phyloP scores from a whole-genome alignment of 2,113 vertebrate genomes.

The Aplodontia rufa region DNA sequence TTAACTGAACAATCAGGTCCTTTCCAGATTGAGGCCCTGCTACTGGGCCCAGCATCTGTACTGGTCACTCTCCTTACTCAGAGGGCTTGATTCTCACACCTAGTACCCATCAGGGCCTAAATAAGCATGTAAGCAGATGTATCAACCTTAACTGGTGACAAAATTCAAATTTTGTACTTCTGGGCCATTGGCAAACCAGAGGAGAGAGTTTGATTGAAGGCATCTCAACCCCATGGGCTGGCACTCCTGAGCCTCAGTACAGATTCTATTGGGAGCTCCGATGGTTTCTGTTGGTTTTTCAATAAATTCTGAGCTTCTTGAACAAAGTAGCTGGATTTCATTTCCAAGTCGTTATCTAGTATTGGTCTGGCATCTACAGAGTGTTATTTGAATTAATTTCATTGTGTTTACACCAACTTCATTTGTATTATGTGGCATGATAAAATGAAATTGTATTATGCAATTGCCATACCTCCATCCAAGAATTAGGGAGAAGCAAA shows the following conservation, averaged over 20 bases:
- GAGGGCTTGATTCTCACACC: neutral
- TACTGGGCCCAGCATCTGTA: neutral
- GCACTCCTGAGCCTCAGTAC: neutral
- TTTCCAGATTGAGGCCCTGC: neutral
- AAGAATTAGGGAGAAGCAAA: slow-evolving; percentile 56
- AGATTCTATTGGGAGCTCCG: neutral
- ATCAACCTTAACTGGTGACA: neutral
- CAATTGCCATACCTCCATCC: neutral
- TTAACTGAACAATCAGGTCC: neutral
- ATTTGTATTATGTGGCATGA: slow-evolving; percentile 49
- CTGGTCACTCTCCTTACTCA: neutral
- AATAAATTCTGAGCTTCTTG: slow-evolving; percentile 29
- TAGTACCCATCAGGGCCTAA: neutral
- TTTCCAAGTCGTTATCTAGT: slow-evolving; percentile 28
- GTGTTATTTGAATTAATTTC: slow-evolving; percentile 38
- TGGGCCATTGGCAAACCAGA: neutral
- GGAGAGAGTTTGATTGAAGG: neutral
- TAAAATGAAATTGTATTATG: slow-evolving; percentile 60
- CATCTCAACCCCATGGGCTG: neutral
- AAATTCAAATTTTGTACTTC: neutral
- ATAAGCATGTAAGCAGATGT: neutral
- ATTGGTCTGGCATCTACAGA: neutral
- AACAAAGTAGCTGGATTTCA: neutral
- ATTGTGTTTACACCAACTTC: slow-evolving; percentile 42
- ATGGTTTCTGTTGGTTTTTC: slow-evolving; percentile 7